Percentiles rank a stretch among this genome's conserved stretches.
These are phyloP conservation scores for Acronicta psi DNA, from an alignment of 2,888 invertebrate genomes.

Conservation along the genomic window DNA sequence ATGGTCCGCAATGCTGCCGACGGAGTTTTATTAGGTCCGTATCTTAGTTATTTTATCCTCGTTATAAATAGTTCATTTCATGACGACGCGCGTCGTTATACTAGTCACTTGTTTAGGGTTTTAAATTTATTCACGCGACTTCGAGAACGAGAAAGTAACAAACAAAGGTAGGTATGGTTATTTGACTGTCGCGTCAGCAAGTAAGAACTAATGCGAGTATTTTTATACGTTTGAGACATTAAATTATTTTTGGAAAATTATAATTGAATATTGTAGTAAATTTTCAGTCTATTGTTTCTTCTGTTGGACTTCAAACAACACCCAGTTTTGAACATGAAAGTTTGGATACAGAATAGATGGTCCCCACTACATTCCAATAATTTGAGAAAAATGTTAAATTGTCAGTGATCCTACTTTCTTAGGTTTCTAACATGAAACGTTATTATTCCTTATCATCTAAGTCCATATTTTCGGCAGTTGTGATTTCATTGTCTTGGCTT, in stretches of 20 bases:
- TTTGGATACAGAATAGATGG: slow-evolving; percentile 1
- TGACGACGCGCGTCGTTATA: no score
- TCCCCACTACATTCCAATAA: neutral
- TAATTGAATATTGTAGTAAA: neutral
- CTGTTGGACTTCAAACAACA: neutral
- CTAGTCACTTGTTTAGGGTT: no score
- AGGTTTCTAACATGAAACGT: slow-evolving; percentile 11
- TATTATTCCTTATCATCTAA: slow-evolving; percentile 75
- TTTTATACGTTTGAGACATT: no score
- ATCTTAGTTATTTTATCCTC: neutral
- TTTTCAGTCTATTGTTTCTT: neutral
- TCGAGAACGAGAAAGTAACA: no score
- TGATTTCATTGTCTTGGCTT: slow-evolving; percentile 60
- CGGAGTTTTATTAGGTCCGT: neutral
- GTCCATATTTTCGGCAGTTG: slow-evolving; percentile 73
- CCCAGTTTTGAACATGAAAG: neutral
- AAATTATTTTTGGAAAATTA: no score
- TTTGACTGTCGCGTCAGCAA: no score
- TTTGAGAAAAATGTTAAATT: slow-evolving; percentile 10
- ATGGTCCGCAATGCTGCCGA: neutral
- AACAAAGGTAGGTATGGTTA: no score
- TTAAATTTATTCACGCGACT: no score
- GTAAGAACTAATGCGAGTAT: no score
- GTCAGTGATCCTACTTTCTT: neutral
- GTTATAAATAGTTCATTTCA: no score